These are phyloP conservation scores for Hypotaenidia philippensis DNA, from an alignment of 2,797 vertebrate genomes.

Conservation along the genomic window DNA sequence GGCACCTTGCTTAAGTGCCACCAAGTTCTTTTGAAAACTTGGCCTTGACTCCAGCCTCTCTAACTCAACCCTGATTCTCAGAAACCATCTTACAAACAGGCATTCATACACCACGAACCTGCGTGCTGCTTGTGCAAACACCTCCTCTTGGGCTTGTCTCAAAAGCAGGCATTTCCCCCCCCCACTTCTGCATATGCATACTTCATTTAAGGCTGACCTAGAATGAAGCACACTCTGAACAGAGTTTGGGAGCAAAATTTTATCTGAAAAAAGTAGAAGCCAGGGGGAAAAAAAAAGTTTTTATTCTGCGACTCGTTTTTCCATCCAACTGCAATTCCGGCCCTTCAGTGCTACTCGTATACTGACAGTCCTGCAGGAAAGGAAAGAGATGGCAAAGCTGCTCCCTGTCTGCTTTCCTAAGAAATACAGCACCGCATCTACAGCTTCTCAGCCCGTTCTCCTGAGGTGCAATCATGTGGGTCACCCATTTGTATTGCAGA, in stretches of 20 bases:
- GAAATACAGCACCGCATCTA: background rate
- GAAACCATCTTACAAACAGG: background rate
- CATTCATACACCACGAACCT: background rate
- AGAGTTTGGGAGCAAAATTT: slow-evolving; percentile 2
- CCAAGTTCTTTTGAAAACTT: background rate
- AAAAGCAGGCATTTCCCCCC: background rate
- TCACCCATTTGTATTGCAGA: background rate
- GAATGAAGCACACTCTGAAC: slow-evolving; percentile 11
- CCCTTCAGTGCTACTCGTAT: background rate
- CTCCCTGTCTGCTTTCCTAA: background rate
- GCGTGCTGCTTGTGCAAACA: background rate
- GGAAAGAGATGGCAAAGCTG: background rate
- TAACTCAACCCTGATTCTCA: background rate
- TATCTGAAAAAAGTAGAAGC: background rate
- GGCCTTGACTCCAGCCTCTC: background rate
- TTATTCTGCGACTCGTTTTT: background rate
- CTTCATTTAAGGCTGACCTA: slow-evolving; percentile 11
- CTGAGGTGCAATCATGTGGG: background rate
- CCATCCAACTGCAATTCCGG: background rate
- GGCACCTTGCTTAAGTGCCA: background rate
- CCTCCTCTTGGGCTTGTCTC: background rate
- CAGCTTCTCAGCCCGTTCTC: background rate
- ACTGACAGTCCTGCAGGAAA: background rate
- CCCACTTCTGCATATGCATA: slow-evolving; percentile 37
- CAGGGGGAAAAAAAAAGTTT: too few species aligned